These are phyloP conservation scores for Biston stratarius DNA, from an alignment of 2,888 invertebrate species.

Conservation along the genomic window DNA sequence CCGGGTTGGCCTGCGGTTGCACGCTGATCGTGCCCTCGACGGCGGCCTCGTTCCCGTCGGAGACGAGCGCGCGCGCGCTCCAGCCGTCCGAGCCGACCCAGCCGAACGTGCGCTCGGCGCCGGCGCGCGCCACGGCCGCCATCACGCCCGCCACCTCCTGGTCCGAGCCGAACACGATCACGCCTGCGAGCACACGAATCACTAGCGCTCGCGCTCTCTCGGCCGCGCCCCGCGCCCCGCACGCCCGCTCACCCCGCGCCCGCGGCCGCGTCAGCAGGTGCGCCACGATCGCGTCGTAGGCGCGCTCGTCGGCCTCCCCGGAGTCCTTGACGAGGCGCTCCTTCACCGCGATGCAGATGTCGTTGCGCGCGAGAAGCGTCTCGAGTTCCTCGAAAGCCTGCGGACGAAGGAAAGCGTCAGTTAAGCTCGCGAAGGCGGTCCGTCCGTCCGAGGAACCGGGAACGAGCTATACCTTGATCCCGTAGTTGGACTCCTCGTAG, in stretches of 20 bases:
- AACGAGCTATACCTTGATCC: conserved; percentile 92
- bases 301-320: conserved; percentile 94
- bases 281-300: conserved; percentile 94
- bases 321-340: conserved; percentile 98
- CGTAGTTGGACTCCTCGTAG: conserved; percentile 98
- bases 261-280: conserved; percentile 93
- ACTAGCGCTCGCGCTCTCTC: no score
- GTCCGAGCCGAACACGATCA: conserved; percentile 97
- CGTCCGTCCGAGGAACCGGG: no score
- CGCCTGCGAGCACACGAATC: conserved; percentile 86
- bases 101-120: conserved; percentile 94
- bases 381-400: conserved; percentile 98
- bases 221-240: conserved; percentile 88
- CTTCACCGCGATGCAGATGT: conserved; percentile 97
- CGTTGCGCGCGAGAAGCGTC: conserved; percentile 91
- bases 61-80: conserved; percentile 95
- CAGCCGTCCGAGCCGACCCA: conserved; percentile 99
- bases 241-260: conserved; percentile 90
- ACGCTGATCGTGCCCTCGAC: conserved; percentile 93
- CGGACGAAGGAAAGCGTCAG: conserved; percentile 70
- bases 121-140: conserved; percentile 94
- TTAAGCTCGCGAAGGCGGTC: not conserved
- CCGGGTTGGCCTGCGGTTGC: conserved; percentile 96
- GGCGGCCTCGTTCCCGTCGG: conserved; percentile 94
- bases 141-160: conserved; percentile 98